Base-by-base conservation (phyloP, 2,888 invertebrate genomes). In the Perithous albicinctus region DNA sequence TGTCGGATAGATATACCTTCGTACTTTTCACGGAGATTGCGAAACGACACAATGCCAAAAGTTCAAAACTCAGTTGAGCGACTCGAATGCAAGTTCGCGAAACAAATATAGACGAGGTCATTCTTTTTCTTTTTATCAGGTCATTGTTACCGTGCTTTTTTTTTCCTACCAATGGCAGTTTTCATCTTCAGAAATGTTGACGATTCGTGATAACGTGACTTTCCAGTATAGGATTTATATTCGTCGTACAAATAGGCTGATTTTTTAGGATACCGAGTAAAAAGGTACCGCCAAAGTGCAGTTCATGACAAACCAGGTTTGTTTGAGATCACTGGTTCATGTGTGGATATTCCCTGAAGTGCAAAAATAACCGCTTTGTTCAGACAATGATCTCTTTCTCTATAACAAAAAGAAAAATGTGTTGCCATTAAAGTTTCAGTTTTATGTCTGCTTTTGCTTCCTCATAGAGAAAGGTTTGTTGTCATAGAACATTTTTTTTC, bases 331-430 rank as follows among this genome's bases (percentile, higher is more conserved):
- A 84, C 78, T 81, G 85, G 85, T 78, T 85, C 84, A 84, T 83
- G 78, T 86, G 84, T 78, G 80, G 59, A 85, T 86, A 83, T 84
- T 82, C 83, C 81, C 83, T 85, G 84, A 86, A 86, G 87, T 83
- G 85, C 85, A 80, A 87, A 83, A 84, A 81, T 87, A 87, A 81
- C 82, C 81, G 86, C 85, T 83, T 83, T 74, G 76, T 69, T 76
- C 70, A 72, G 80, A 80, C 74, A 70, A 78, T 74, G 59, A 78
- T 64, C 61, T 20, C 54, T 69, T 35, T 76, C 67, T 64, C 64
- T 56, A n/a, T n/a, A n/a, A n/a, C n/a, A n/a, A n/a, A n/a, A n/a
- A n/a, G n/a, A n/a, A n/a, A n/a, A n/a, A n/a, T n/a, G n/a, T n/a
- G n/a, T n/a, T n/a, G n/a, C n/a, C n/a, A n/a, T n/a, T n/a, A n/a